Evolutionary conservation across 2,797 vertebrate species (phyloP).

Genomic region (Eulemur rubriventer): DNA sequence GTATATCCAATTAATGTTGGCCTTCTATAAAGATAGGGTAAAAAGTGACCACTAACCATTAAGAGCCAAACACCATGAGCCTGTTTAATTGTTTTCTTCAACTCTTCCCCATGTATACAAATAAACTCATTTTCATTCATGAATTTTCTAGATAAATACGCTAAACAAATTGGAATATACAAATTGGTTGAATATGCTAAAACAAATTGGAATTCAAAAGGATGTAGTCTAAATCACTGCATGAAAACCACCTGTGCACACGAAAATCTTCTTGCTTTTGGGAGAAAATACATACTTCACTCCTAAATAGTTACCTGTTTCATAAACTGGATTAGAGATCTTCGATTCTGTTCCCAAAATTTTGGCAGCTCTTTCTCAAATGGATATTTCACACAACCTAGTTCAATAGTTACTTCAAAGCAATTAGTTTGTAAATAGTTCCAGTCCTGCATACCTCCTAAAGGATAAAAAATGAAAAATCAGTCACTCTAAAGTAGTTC

Average conservation of each 20-base stretch:
- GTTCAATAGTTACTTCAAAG: slow-evolving; percentile 98
- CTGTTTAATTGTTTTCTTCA: slow-evolving; percentile 27
- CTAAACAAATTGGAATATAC: slow-evolving; percentile 11
- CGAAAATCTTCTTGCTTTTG: not conserved
- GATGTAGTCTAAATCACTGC: not conserved
- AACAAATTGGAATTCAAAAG: slow-evolving; percentile 2
- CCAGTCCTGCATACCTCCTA: slow-evolving; percentile 99
- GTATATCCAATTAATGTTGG: not conserved
- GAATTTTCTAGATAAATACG: slow-evolving; percentile 40
- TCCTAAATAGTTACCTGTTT: slow-evolving; percentile 90
- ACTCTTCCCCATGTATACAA: not conserved
- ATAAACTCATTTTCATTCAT: slow-evolving; percentile 32
- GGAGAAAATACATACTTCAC: slow-evolving; percentile 9
- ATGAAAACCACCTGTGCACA: not conserved
- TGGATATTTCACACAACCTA: slow-evolving; percentile 96
- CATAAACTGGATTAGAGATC: slow-evolving; percentile 94
- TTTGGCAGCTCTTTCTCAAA: slow-evolving; percentile 89
- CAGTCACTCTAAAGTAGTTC: slow-evolving; percentile 9
- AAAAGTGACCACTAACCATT: not conserved
- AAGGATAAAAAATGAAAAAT: slow-evolving; percentile 56
- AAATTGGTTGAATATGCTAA: not conserved
- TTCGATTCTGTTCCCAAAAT: slow-evolving; percentile 95
- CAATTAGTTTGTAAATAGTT: slow-evolving; percentile 98
- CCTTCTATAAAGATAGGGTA: slow-evolving; percentile 26
- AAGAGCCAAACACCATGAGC: slow-evolving; percentile 17